These are phyloP conservation scores for Typhlichthys eigenmanni DNA, from an alignment of 2,797 vertebrate species.

Conservation along the genomic window DNA sequence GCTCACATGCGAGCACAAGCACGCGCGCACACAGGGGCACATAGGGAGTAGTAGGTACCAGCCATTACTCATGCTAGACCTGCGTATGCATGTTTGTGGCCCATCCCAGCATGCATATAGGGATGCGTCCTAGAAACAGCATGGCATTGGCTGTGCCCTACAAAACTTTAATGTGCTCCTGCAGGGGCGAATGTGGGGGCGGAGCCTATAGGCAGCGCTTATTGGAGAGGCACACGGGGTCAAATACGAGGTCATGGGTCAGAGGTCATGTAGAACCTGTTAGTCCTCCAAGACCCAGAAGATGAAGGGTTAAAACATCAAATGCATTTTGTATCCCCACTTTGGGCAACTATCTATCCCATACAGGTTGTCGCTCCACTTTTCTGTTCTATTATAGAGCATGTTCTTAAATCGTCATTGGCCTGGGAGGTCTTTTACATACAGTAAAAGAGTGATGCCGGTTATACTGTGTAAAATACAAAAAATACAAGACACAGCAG, in stretches of 20 bases:
- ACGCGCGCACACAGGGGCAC: not conserved
- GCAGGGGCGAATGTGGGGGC: conserved; percentile 13
- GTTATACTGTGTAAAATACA: too few species aligned
- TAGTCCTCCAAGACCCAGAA: conserved; percentile 1
- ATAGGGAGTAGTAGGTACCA: conserved; percentile 35
- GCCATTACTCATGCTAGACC: conserved; percentile 38
- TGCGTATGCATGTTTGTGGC: conserved; percentile 24
- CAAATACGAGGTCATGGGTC: conserved; percentile 35
- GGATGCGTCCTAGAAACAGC: conserved; percentile 36
- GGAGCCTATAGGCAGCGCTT: conserved; percentile 49
- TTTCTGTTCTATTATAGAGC: too few species aligned
- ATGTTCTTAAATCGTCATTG: too few species aligned
- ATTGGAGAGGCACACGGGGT: conserved; percentile 40
- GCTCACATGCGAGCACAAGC: not conserved
- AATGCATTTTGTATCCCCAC: too few species aligned
- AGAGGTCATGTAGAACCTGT: conserved; percentile 29
- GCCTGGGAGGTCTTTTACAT: too few species aligned
- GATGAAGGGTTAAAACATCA: not conserved
- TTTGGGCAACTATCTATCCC: too few species aligned
- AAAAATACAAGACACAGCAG: too few species aligned
- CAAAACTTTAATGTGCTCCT: conserved; percentile 23
- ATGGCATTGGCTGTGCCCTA: not conserved
- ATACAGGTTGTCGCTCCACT: too few species aligned
- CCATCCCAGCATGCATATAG: conserved; percentile 18
- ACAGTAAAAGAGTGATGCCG: too few species aligned